phyloP scores from a whole-genome alignment of 2,888 invertebrate species.

The Dolichopus griseipennis region DNA sequence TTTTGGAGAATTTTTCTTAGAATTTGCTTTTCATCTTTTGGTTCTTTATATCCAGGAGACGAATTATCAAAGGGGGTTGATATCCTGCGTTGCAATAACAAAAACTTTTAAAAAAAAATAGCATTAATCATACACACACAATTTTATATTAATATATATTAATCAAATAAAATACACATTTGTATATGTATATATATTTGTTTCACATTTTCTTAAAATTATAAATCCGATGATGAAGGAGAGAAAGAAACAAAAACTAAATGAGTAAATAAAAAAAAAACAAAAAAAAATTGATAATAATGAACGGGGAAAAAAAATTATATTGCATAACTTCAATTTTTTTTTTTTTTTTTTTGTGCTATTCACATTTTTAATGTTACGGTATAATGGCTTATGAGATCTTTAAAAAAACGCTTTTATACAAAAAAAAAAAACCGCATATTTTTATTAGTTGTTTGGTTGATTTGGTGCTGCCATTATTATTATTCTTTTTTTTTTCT shows the following conservation, averaged over 20 bases:
- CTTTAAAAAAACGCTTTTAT: not conserved
- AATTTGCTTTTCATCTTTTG: too few relatives aligned
- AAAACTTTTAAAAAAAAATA: too few relatives aligned
- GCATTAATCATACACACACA: too few relatives aligned
- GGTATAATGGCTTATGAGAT: not conserved
- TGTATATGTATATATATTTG: too few relatives aligned
- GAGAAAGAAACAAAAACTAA: not conserved
- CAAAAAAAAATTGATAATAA: not conserved
- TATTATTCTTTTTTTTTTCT: too few relatives aligned
- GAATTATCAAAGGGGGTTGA: too few relatives aligned
- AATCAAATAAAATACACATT: too few relatives aligned
- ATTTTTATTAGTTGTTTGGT: conserved; percentile 5
- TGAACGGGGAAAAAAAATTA: not conserved
- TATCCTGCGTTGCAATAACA: too few relatives aligned
- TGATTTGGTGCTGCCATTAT: not conserved
- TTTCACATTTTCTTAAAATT: too few relatives aligned
- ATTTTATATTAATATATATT: too few relatives aligned
- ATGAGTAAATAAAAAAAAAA: not conserved
- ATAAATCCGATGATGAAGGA: not conserved
- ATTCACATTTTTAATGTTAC: not conserved
- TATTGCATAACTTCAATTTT: not conserved
- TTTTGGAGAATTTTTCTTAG: too few relatives aligned
- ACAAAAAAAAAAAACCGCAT: not conserved
- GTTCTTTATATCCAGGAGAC: too few relatives aligned
- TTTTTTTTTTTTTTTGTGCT: not conserved